phyloP scores from a whole-genome alignment of 2,888 invertebrate genomes.

The Epistrophe eligans region DNA sequence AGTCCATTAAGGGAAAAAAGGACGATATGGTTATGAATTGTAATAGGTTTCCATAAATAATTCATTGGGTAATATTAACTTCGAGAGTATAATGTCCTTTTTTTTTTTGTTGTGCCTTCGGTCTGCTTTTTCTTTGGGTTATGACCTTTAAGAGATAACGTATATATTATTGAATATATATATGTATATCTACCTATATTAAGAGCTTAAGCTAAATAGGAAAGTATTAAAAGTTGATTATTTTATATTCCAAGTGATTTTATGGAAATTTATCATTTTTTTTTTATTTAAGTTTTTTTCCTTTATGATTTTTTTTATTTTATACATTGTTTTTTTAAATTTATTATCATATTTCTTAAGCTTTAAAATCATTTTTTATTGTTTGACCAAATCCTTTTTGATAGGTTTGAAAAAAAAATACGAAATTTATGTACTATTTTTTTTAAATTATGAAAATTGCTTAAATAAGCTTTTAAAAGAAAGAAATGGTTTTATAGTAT shows the following conservation, averaged over 20 bases:
- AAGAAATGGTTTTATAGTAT: too few relatives aligned
- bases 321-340: neutral
- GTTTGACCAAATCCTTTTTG: neutral
- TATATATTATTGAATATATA: neutral
- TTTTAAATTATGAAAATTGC: neutral
- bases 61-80: conserved; percentile 59
- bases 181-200: neutral
- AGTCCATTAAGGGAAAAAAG: conserved; percentile 52
- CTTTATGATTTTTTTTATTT: neutral
- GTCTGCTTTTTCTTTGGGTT: conserved; percentile 2
- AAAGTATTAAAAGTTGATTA: conserved; percentile 30
- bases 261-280: conserved; percentile 24
- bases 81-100: conserved; percentile 29
- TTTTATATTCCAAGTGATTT: conserved; percentile 26
- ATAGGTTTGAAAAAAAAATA: neutral
- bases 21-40: conserved; percentile 65
- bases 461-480: too few relatives aligned
- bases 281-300: neutral
- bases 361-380: neutral
- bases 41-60: conserved; percentile 65
- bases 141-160: conserved; percentile 17
- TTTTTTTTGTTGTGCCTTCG: neutral
- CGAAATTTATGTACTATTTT: too few relatives aligned
- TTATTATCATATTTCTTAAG: neutral
- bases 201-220: conserved; percentile 8